These are phyloP conservation scores for Setophaga petechia DNA, from an alignment of 2,113 vertebrate genomes.

Conservation along the genomic window DNA sequence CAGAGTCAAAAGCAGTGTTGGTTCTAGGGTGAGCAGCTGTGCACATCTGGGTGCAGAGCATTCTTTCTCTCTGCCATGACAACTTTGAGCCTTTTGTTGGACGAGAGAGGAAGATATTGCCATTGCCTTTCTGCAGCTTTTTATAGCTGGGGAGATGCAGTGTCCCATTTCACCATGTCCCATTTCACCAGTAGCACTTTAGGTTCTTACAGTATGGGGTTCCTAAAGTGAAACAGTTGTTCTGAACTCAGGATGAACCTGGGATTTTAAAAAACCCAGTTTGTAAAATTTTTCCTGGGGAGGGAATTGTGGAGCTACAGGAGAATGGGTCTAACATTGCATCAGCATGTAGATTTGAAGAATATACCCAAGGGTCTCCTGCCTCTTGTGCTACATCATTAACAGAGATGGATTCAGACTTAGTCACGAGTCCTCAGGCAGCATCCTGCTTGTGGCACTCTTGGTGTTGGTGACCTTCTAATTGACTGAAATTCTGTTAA, in stretches of 20 bases:
- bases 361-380: not conserved
- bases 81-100: not conserved
- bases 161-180: not conserved
- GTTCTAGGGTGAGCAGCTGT: not conserved
- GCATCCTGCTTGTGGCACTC: not conserved
- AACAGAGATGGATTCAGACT: not conserved
- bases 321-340: not conserved
- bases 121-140: not conserved
- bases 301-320: not conserved
- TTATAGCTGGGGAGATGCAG: not conserved
- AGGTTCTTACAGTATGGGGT: not conserved
- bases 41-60: not conserved
- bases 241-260: not conserved
- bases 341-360: not conserved
- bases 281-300: not conserved
- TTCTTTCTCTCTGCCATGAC: accelerated
- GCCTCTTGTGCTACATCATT: not conserved
- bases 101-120: not conserved
- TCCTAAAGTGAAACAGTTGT: not conserved
- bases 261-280: not conserved
- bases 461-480: not conserved
- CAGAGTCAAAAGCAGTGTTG: not conserved
- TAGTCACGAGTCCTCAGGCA: not conserved
- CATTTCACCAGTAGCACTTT: not conserved
- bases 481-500: not conserved